phyloP scores from a whole-genome alignment of 2,797 vertebrate genomes.

The Decapterus maruadsi region DNA sequence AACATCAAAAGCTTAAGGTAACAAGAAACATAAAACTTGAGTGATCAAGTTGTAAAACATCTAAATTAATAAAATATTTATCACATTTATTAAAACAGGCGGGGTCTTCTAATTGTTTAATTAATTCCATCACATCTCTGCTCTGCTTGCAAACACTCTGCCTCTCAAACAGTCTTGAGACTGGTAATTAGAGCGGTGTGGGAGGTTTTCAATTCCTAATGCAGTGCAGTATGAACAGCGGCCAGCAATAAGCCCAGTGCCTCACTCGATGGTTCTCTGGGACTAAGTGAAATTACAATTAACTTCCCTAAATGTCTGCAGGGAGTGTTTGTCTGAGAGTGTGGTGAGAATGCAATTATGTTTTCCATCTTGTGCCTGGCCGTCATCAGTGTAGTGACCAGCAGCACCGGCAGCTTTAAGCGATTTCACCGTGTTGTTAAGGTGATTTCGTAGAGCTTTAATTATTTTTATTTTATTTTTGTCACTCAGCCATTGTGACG shows the following conservation, averaged over 20 bases:
- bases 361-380: conserved; percentile 56
- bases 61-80: conserved; percentile 27
- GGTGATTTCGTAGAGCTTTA: conserved; percentile 39
- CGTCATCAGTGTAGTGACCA: conserved; percentile 39
- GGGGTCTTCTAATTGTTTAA: conserved; percentile 45
- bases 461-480: conserved; percentile 32
- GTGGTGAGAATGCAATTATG: conserved; percentile 66
- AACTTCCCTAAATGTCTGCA: conserved; percentile 73
- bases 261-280: conserved; percentile 71
- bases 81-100: conserved; percentile 40
- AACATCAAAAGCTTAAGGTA: conserved; percentile 6
- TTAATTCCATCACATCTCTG: conserved; percentile 36
- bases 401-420: conserved; percentile 17
- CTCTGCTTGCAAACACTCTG: conserved; percentile 42
- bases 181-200: conserved; percentile 72
- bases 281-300: conserved; percentile 77
- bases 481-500: conserved; percentile 14
- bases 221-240: conserved; percentile 66
- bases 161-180: conserved; percentile 66
- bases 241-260: conserved; percentile 65
- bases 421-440: conserved; percentile 8
- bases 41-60: conserved; percentile 5
- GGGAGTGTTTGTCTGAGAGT: conserved; percentile 64
- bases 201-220: conserved; percentile 74
- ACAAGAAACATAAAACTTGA: conserved; percentile 12